Evolutionary conservation across 1,140 invertebrate species (phyloP), one percentile per base, ranked within the genome.

Genomic region (Danaus melanippus): DNA sequence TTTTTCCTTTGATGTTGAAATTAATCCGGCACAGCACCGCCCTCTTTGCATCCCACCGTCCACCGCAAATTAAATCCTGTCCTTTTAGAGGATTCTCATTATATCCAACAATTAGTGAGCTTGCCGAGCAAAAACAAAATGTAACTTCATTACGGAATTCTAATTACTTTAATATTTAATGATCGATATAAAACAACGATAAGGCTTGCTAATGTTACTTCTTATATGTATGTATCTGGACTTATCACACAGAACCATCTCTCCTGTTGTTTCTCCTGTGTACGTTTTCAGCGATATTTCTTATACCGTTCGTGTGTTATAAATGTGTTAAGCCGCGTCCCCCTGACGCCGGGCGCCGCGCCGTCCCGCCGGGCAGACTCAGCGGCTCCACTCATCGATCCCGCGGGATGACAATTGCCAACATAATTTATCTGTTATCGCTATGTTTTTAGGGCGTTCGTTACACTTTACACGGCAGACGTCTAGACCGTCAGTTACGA

Each of bases 1-100:
- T 58, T 52, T 70, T 56, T 68, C 76, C 79, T 84, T 84, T 84
- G 80, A 84, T 79, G 79, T 84, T 67, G 71, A 77, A 84, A 80
- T 84, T 79, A 74, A 70, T 50, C 69, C 62, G 66, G 60, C 54
- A 56, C 56, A 60, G 50, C 60, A 60, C 64, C 69, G 66, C 72
- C 71, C 70, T 58, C 62, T 49, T 60, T 53, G 56, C 61, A 57
- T 57, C 56, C 57, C 60, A 55, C 57, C 68, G 66, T 61, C 66
- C 69, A 66, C 67, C 67, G 62, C 71, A 76, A 84, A 80, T 80
- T 80, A 84, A 81, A 79, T 79, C 70, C 58, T 69, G 66, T 73
- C 71, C 77, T 76, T 71, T 74, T 71, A 72, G 60, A 62, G 64
- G 67, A 69, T 69, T 73, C 78, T 79, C 80, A 81, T 81, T 80